Evolutionary conservation across 1,140 invertebrate genomes (phyloP).

Genomic region (Tetramorium simillimum): DNA sequence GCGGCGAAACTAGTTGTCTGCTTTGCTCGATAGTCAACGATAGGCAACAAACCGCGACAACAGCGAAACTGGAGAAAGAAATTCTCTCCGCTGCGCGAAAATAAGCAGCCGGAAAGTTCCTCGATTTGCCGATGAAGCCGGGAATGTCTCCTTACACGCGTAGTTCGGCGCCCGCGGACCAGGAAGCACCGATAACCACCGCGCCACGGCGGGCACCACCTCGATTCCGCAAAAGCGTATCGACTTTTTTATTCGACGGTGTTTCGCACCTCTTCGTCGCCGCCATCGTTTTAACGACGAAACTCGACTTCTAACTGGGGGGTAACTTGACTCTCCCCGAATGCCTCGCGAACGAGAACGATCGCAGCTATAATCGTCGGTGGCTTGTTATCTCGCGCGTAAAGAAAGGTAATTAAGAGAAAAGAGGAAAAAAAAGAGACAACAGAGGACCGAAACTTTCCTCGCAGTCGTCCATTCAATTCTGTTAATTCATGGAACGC

Average conservation of each 20-base stretch:
- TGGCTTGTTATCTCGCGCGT: slow-evolving; percentile 33
- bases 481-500: neutral
- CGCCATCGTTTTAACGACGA: slow-evolving; percentile 13
- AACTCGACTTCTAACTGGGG: neutral
- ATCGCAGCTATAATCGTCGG: neutral
- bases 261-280: neutral
- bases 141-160: slow-evolving; percentile 12
- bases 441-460: neutral
- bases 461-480: neutral
- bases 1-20: slow-evolving; percentile 39
- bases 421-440: neutral
- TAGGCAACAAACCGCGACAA: slow-evolving; percentile 40
- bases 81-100: slow-evolving; percentile 9
- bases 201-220: neutral
- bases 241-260: slow-evolving; percentile 51
- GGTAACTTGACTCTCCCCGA: neutral
- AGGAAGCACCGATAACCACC: slow-evolving; percentile 27
- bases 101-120: slow-evolving; percentile 37
- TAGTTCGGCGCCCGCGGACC: slow-evolving; percentile 11
- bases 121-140: slow-evolving; percentile 28
- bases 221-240: slow-evolving; percentile 34
- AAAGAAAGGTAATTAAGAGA: slow-evolving; percentile 17
- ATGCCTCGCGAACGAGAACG: neutral
- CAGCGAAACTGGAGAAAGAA: slow-evolving; percentile 34
- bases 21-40: slow-evolving; percentile 23